Conservation (phyloP, 2,113 vertebrate genomes). For the Azemiops feae region DNA sequence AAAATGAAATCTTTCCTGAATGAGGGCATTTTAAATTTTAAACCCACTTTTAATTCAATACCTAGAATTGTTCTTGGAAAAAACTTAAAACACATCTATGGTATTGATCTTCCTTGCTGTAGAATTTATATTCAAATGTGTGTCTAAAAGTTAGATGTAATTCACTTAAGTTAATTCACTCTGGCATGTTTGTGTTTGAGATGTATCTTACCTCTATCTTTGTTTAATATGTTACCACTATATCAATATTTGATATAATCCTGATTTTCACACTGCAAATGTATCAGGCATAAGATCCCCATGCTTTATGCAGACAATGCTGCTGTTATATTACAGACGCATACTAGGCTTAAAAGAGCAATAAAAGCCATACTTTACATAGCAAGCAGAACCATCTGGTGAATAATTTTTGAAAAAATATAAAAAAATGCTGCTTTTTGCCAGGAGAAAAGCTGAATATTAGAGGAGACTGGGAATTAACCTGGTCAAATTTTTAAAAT, state of each 20-base stretch:
- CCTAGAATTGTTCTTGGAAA: not conserved
- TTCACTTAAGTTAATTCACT: not conserved
- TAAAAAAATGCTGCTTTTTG: not conserved
- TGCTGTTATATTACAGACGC: not conserved
- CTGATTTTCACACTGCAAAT: not conserved
- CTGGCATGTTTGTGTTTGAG: not conserved
- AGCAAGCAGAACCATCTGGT: not conserved
- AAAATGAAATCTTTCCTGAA: not conserved
- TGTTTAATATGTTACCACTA: not conserved
- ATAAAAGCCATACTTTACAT: not conserved
- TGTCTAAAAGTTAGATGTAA: not conserved
- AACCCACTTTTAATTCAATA: not conserved
- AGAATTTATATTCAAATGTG: not conserved
- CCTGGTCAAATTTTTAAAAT: not conserved
- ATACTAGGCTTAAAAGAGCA: not conserved
- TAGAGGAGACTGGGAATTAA: not conserved
- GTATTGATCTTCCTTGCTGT: not conserved
- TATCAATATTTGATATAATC: not conserved
- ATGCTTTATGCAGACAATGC: not conserved
- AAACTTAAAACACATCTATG: not conserved
- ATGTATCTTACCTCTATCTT: not conserved
- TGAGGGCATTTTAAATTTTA: not conserved
- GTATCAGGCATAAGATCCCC: not conserved
- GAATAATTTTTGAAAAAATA: not conserved
- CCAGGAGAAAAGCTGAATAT: not conserved